Base-by-base conservation (phyloP, 1,140 invertebrate species). In the Musca vetustissima region DNA sequence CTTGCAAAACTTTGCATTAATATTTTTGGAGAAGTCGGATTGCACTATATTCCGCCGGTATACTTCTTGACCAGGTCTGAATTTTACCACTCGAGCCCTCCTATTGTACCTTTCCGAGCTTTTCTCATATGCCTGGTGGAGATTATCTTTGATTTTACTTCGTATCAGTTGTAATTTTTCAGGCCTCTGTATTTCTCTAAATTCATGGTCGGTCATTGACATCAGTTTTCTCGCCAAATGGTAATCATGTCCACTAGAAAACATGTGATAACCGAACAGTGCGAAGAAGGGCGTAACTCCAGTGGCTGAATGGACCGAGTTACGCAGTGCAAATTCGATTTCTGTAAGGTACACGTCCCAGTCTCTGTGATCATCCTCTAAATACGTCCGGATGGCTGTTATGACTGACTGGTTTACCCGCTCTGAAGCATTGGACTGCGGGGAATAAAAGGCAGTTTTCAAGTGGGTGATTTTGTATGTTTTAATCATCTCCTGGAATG, bases 401-500 rank as follows among this genome's bases (percentile, higher is more conserved):
- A 66, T 11, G 2, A 66, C 52, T 3, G 52, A 55, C 19, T 55
- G 52, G 22, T 55, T 55, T 3, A 55, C 52, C 19, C 52, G 21
- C 24, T 55, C 47, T 1, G 64, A 66, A 2, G 64, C 64, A 19
- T 66, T 66, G 1, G 64, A 28, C n/a, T 66, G 64, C 13, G 64
- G 52, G 19, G 11, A 15, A 21, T 67, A 67, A 0, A 53, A 4
- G 1, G 66, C 49, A 2, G 66, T 67, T n/a, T 28, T 53, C 14
- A 55, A 53, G 24, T 67, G 66, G 13, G 52, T 67, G 6, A 55
- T 49, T 13, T 24, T n/a, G 19, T 19, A 48, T 22, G 25, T 24
- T 11, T 24, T 7, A 2, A 43, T 2, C 13, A 67, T 14, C 9
- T 53, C 6, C 15, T 32, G 21, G 32, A 67, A 55, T 0, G 19